Base-by-base conservation (phyloP, 2,113 vertebrate genomes). In the Panthera tigris region DNA sequence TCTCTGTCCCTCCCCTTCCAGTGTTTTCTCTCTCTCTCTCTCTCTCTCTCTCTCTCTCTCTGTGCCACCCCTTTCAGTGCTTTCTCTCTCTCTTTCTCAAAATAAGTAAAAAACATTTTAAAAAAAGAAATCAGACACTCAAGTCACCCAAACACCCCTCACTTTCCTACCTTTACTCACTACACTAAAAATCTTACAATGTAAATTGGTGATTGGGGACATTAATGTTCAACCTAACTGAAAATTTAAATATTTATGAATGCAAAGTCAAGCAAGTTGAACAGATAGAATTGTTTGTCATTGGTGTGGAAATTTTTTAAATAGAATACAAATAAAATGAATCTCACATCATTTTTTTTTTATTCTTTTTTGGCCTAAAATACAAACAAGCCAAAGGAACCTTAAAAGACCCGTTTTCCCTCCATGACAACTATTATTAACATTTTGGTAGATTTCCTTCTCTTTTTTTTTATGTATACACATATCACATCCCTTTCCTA, bases 221-320 rank as follows among this genome's bases (percentile, higher is more conserved):
- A 88, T 80, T 93, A 93, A 80, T 81, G 41, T 96, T 95, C 74
- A 91, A 85, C 78, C n/a, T 93, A 93, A 57, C n/a, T 33, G 41
- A 85, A 96, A 93, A 50, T 45, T 88, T 95, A 76, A 94, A 73
- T 93, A 85, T 88, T 92, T 81, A 76, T 91, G 27, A 96, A 95
- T 45, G 31, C 83, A 88, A 18, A 61, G 95, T 63, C 52, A 94
- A 92, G n/a, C 52, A 92, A 94, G 63, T 84, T 7, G 11, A 89
- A 78, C 78, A 94, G 45, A 73, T 71, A 83, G 36, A 94, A 86
- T 66, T 57, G 36, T 94, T 45, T 95, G 9, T 65, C n/a, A 4
- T 0, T 79, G 36, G 23, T n/a, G 27, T 88, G 45, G 84, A 93
- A 91, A 88, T n/a, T 61, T 96, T 95, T 89, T 2, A 16, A 66